Conservation (phyloP, 2,113 vertebrate species). For the Bungarus multicinctus region DNA sequence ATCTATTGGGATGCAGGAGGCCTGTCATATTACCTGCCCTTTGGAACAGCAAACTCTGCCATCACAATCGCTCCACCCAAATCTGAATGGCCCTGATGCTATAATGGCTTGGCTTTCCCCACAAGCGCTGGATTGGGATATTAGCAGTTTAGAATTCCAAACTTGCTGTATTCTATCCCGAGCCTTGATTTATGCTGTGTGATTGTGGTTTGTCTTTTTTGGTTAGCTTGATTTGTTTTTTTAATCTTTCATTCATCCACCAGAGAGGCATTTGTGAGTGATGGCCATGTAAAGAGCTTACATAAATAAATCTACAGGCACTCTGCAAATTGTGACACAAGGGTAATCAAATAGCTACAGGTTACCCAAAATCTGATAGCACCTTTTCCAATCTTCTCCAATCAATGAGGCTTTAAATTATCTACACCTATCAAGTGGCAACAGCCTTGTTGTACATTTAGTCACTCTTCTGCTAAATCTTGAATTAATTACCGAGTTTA, state of each 20-base stretch:
- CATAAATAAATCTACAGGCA: background rate
- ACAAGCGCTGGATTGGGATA: background rate
- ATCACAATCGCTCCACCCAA: background rate
- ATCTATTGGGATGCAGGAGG: background rate
- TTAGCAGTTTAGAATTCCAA: background rate
- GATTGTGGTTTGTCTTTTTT: background rate
- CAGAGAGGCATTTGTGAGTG: background rate
- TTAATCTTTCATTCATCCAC: background rate
- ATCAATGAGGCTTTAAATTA: background rate
- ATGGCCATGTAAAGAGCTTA: background rate
- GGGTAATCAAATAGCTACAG: background rate
- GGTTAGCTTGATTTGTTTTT: background rate
- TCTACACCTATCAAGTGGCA: background rate
- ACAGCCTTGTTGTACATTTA: background rate
- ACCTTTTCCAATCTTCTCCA: background rate
- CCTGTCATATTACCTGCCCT: background rate
- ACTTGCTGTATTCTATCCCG: background rate
- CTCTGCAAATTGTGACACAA: background rate
- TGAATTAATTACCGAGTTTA: background rate
- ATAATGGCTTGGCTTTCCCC: background rate
- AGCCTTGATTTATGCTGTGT: background rate
- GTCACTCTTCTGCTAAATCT: background rate
- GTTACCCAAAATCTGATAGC: background rate
- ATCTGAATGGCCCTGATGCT: background rate
- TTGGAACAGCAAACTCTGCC: background rate